Conservation (phyloP, 1,140 invertebrate genomes). For the Drosophila sulfurigaster region DNA sequence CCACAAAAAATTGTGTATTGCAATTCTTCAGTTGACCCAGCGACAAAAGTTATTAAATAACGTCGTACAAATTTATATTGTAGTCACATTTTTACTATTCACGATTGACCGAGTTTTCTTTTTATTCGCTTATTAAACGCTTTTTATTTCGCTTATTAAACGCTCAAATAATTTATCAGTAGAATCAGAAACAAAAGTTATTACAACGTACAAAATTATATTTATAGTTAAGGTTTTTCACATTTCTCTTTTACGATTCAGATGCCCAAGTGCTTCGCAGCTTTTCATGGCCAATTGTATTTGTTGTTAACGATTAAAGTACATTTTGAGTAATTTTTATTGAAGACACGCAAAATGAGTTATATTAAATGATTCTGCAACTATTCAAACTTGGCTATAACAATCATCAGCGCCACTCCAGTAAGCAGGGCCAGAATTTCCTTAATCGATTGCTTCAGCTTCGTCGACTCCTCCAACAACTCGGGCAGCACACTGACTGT, state of each 20-base stretch:
- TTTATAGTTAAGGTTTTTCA: background rate
- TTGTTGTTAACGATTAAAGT: constrained; percentile 10
- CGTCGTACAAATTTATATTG: constrained; percentile 5
- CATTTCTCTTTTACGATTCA: background rate
- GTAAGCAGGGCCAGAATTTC: constrained; percentile 92
- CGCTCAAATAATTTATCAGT: no score
- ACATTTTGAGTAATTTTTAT: background rate
- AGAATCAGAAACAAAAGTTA: no score
- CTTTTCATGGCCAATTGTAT: constrained; percentile 19
- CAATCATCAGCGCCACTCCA: constrained; percentile 93
- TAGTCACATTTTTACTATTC: no score
- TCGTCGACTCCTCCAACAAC: constrained; percentile 92
- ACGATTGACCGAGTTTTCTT: no score
- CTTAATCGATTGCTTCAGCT: constrained; percentile 91
- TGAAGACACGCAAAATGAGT: background rate
- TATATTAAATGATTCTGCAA: constrained; percentile 1
- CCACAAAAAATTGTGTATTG: background rate
- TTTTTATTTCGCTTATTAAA: no score
- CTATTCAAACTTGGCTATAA: constrained; percentile 86
- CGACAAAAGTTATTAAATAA: constrained; percentile 1
- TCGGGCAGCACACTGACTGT: constrained; percentile 97
- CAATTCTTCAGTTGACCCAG: background rate
- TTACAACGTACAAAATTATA: no score
- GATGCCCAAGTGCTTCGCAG: background rate
- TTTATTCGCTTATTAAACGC: no score